Conservation (phyloP, 2,888 invertebrate species). For the Drosophila ustulata region DNA sequence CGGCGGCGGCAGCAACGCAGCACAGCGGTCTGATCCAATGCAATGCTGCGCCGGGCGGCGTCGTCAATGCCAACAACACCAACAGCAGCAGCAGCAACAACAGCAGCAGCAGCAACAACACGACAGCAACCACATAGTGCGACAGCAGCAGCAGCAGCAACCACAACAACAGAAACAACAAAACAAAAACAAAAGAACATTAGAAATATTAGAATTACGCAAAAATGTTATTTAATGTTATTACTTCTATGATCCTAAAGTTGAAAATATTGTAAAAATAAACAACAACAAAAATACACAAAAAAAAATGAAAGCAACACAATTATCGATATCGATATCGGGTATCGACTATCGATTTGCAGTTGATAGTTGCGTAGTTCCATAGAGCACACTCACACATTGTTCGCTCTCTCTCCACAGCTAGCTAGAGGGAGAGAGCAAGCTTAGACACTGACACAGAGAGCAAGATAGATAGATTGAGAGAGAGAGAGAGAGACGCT, state of each 20-base stretch:
- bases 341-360: constrained; percentile 31
- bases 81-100: constrained; percentile 40
- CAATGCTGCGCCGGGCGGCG: constrained; percentile 72
- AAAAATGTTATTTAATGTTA: constrained; percentile 82
- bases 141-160: constrained; percentile 68
- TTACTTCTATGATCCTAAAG: constrained; percentile 78
- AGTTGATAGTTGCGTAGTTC: constrained; percentile 51
- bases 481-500: constrained; percentile 17
- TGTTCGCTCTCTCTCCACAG: constrained; percentile 17
- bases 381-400: constrained; percentile 44
- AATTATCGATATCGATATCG: constrained; percentile 46
- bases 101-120: constrained; percentile 62
- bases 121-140: constrained; percentile 84
- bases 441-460: constrained; percentile 8
- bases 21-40: constrained; percentile 84
- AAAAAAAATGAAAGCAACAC: constrained; percentile 45
- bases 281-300: constrained; percentile 52
- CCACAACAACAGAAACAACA: constrained; percentile 42
- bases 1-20: constrained; percentile 42
- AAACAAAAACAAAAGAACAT: constrained; percentile 65
- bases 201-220: constrained; percentile 78
- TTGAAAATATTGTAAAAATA: constrained; percentile 81
- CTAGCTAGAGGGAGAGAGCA: constrained; percentile 24
- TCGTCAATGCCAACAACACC: background rate
- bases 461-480: constrained; percentile 1